Conservation (phyloP, 2,888 invertebrate species). For the Cyaniris semiargus region DNA sequence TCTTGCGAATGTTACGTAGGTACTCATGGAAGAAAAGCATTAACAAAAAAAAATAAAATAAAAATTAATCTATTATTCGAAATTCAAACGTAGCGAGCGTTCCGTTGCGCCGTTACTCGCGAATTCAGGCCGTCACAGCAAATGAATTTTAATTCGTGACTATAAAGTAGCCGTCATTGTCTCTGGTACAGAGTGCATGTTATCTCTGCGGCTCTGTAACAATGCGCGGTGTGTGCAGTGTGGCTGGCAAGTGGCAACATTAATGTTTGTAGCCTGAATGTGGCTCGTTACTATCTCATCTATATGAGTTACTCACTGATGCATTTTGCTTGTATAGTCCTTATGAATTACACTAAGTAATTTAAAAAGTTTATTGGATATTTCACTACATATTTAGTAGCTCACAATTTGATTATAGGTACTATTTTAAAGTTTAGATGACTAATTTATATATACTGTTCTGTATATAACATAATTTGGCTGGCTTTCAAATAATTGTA, state of each 20-base stretch:
- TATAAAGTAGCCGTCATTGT: slow-evolving; percentile 38
- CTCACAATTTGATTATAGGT: no score
- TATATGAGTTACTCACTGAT: not conserved
- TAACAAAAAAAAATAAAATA: not conserved
- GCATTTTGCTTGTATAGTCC: not conserved
- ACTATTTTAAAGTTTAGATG: no score
- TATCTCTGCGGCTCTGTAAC: slow-evolving; percentile 28
- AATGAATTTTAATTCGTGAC: slow-evolving; percentile 42
- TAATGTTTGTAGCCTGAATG: slow-evolving; percentile 5
- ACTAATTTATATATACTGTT: no score
- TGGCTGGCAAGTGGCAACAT: no score
- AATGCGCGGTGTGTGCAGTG: slow-evolving; percentile 9
- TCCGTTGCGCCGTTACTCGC: slow-evolving; percentile 35
- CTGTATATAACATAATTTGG: no score
- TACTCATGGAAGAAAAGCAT: not conserved
- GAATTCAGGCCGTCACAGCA: slow-evolving; percentile 41
- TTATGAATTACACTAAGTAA: no score
- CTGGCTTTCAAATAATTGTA: no score
- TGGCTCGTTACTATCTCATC: not conserved
- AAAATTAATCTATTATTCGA: slow-evolving; percentile 16
- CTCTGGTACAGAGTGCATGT: slow-evolving; percentile 31
- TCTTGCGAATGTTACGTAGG: no score
- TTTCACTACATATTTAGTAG: no score
- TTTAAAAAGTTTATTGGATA: no score
- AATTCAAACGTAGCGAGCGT: slow-evolving; percentile 33